Conservation (phyloP, 2,113 vertebrate species). For the Urocitellus parryii region DNA sequence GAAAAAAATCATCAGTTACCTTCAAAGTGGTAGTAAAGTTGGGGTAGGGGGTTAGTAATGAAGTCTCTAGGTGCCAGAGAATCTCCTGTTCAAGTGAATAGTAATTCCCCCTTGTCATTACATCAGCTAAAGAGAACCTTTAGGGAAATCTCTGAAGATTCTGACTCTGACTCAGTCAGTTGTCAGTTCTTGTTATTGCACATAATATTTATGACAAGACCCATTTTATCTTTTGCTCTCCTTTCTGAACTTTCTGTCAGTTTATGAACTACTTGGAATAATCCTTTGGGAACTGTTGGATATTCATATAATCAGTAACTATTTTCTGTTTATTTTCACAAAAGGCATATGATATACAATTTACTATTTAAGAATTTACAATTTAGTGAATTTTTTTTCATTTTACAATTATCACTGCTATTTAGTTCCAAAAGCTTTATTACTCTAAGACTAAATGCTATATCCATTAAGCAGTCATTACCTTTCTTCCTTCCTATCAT, state of each 20-base stretch:
- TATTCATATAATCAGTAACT: not conserved
- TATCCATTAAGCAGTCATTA: not conserved
- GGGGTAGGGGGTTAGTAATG: not conserved
- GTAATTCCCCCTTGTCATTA: slow-evolving; percentile 11
- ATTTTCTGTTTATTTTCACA: not conserved
- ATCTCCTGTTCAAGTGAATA: not conserved
- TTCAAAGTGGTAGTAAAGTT: not conserved
- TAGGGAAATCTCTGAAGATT: not conserved
- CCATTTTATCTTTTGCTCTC: not conserved
- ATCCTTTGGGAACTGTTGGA: not conserved
- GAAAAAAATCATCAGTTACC: not conserved
- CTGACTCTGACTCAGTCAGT: not conserved
- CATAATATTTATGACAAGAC: not conserved
- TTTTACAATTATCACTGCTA: not conserved
- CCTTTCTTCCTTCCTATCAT: not conserved
- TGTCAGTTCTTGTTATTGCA: not conserved
- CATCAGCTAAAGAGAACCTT: not conserved
- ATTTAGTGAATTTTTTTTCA: not conserved
- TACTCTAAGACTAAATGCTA: not conserved
- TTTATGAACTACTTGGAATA: not conserved
- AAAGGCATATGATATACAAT: not conserved
- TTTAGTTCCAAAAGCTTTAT: not conserved
- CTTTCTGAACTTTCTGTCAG: not conserved
- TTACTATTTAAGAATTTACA: not conserved
- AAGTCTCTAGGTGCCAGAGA: not conserved